Percentiles rank a stretch among this genome's conserved stretches.
Evolutionary conservation across 2,797 vertebrate species (phyloP).

Genomic region (Phyllotis vaccarum): DNA sequence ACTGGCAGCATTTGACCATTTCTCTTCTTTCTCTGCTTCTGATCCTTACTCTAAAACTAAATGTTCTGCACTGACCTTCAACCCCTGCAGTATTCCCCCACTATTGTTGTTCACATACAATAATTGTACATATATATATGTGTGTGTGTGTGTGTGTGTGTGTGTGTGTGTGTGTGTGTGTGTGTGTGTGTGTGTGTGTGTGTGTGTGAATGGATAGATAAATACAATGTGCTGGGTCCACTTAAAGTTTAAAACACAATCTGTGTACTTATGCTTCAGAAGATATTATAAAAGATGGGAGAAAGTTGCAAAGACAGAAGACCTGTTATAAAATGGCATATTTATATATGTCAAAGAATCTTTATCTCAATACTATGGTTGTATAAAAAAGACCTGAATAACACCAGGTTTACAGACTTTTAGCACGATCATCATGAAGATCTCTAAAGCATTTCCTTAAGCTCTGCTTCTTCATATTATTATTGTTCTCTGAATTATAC

Average conservation of each 20-base stretch:
- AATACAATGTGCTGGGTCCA: neutral
- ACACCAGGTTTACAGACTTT: neutral
- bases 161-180: too few relatives aligned
- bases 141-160: too few relatives aligned
- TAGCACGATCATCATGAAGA: neutral
- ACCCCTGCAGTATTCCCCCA: fast-evolving
- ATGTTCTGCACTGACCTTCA: neutral
- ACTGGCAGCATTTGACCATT: neutral
- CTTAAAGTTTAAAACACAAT: neutral
- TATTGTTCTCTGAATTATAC: neutral
- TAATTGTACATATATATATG: neutral
- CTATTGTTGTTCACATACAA: too few relatives aligned
- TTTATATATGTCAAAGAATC: neutral
- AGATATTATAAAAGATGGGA: neutral
- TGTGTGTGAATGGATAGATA: neutral
- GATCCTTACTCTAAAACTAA: neutral
- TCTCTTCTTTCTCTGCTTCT: neutral
- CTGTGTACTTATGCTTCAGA: too few relatives aligned
- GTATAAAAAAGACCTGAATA: neutral
- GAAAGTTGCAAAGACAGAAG: neutral
- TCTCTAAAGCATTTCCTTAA: neutral
- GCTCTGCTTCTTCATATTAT: neutral
- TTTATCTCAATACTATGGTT: neutral
- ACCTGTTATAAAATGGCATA: too few relatives aligned
- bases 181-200: too few relatives aligned